A percentile compares a stretch with the other conserved stretches of the same genome.
phyloP scores from a whole-genome alignment of 2,888 invertebrate species.

The Troides oblongomaculatus region DNA sequence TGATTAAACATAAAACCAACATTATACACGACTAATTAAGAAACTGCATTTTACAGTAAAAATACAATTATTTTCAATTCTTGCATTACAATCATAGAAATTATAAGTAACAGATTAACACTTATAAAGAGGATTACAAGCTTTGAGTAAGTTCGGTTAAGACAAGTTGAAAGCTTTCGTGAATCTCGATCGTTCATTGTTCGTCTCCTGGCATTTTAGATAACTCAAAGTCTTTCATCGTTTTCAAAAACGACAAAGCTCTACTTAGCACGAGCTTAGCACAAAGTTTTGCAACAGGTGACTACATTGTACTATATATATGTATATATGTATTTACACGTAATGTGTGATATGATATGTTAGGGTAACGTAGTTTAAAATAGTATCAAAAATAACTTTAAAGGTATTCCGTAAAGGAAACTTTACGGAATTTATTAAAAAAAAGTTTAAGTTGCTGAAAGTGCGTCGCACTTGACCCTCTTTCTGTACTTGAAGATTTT shows the following conservation, averaged over 20 bases:
- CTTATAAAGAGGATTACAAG: background rate
- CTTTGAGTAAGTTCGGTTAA: conserved; percentile 1
- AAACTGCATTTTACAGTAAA: no score
- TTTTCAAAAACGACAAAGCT: conserved; percentile 21
- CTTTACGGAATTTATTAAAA: no score
- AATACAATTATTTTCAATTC: background rate
- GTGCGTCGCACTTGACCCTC: background rate
- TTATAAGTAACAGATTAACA: background rate
- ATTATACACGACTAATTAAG: no score
- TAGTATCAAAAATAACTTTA: no score
- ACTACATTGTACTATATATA: conserved; percentile 3
- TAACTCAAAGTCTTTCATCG: conserved; percentile 14
- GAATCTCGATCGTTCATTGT: conserved; percentile 24
- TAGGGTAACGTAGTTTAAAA: no score
- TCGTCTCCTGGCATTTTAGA: conserved; percentile 8
- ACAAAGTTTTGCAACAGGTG: conserved; percentile 20
- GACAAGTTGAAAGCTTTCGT: conserved; percentile 17
- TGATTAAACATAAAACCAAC: no score
- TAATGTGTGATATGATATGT: no score
- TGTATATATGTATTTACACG: background rate
- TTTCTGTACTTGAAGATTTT: background rate
- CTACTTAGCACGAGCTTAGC: conserved; percentile 21
- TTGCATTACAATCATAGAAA: background rate
- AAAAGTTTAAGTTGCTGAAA: no score
- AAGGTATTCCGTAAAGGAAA: no score